phyloP scores from a whole-genome alignment of 2,113 vertebrate genomes.

The Pseudopipra pipra region DNA sequence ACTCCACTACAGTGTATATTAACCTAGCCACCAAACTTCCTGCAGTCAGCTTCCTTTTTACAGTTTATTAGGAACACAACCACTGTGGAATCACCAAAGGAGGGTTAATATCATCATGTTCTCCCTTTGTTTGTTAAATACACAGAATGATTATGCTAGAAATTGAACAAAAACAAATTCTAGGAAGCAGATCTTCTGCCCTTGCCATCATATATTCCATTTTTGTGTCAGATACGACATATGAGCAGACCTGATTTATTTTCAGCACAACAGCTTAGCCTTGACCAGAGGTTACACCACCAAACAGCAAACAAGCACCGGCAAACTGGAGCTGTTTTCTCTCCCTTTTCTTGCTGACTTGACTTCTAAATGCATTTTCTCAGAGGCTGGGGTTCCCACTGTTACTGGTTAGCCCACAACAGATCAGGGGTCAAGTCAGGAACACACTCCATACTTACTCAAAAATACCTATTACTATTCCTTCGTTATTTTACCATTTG shows the following conservation, averaged over 20 bases:
- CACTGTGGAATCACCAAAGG: neutral
- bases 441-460: neutral
- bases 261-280: fast-evolving
- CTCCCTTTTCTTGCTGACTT: neutral
- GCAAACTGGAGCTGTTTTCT: neutral
- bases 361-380: neutral
- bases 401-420: neutral
- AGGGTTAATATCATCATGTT: neutral
- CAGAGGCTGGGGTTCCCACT: neutral
- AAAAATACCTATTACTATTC: neutral
- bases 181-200: neutral
- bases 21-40: slow-evolving; percentile 17
- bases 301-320: neutral
- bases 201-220: neutral
- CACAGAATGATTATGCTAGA: neutral
- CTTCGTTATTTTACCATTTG: neutral
- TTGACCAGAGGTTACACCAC: neutral
- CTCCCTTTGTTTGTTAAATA: neutral
- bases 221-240: fast-evolving
- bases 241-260: neutral
- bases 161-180: neutral
- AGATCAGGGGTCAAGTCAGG: neutral
- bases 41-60: neutral
- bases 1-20: slow-evolving; percentile 19
- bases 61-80: slow-evolving; percentile 21